These are phyloP conservation scores for Noctua comes DNA, from an alignment of 2,888 invertebrate species.

Conservation along the genomic window DNA sequence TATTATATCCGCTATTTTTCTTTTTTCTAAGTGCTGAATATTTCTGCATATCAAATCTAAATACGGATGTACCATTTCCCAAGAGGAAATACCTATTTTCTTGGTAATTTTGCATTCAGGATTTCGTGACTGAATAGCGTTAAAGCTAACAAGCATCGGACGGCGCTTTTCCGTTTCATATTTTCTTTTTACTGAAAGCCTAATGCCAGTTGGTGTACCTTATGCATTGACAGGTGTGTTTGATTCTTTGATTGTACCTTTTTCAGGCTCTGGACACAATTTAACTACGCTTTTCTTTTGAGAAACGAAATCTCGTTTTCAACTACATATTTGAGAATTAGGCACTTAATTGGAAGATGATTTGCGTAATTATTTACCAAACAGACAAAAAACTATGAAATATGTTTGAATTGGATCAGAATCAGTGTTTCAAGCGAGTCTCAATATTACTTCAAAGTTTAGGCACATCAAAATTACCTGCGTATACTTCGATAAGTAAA, in stretches of 20 bases:
- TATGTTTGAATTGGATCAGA: neutral
- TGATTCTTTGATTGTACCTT: conserved; percentile 9
- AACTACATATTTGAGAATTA: neutral
- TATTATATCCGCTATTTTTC: neutral
- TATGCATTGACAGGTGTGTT: conserved; percentile 29
- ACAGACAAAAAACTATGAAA: neutral
- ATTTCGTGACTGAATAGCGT: conserved; percentile 66
- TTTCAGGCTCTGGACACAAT: neutral
- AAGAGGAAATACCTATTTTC: conserved; percentile 27
- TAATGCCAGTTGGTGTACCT: conserved; percentile 62
- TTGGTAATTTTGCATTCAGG: conserved; percentile 35
- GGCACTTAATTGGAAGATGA: neutral
- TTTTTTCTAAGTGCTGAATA: neutral
- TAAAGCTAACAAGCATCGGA: conserved; percentile 65
- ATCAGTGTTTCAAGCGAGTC: neutral
- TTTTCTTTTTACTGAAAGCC: conserved; percentile 64
- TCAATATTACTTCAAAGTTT: conserved; percentile 15
- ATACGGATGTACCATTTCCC: neutral
- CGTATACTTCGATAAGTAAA: conserved; percentile 29
- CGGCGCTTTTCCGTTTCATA: conserved; percentile 65
- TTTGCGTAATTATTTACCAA: neutral
- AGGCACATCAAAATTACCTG: conserved; percentile 8
- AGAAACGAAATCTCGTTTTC: neutral
- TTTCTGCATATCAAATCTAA: neutral
- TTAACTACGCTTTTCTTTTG: neutral